Evolutionary conservation across 1,140 invertebrate genomes (phyloP).

Genomic region (Prorops nasuta): DNA sequence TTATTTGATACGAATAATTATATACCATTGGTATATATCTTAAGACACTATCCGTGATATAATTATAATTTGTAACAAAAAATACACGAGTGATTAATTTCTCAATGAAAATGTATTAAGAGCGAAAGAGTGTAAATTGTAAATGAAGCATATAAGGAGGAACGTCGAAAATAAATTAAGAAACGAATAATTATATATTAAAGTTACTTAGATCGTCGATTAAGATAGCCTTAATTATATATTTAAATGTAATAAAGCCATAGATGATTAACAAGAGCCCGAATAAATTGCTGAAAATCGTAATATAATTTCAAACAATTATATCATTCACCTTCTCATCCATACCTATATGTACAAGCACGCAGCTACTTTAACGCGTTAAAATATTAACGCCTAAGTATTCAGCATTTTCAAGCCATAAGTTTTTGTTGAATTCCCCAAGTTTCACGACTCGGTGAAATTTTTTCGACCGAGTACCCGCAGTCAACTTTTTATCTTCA

Average conservation of each 20-base stretch:
- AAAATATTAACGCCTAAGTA: background rate
- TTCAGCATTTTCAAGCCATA: background rate
- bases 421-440: background rate
- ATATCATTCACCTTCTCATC: too few species aligned
- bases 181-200: background rate
- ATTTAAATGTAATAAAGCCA: background rate
- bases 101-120: too few species aligned
- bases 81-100: too few species aligned
- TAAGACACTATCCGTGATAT: too few species aligned
- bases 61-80: too few species aligned
- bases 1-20: too few species aligned
- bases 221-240: background rate
- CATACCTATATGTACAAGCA: too few species aligned
- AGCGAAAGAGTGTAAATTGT: too few species aligned
- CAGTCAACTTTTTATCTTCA: background rate
- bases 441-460: background rate
- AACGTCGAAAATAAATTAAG: background rate
- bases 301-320: background rate
- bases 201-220: background rate
- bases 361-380: background rate
- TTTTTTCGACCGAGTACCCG: background rate
- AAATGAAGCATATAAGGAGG: background rate
- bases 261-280: background rate
- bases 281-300: background rate
- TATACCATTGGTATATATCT: too few species aligned